These are phyloP conservation scores for Altica lythri DNA, from an alignment of 2,888 invertebrate genomes.

Conservation along the genomic window DNA sequence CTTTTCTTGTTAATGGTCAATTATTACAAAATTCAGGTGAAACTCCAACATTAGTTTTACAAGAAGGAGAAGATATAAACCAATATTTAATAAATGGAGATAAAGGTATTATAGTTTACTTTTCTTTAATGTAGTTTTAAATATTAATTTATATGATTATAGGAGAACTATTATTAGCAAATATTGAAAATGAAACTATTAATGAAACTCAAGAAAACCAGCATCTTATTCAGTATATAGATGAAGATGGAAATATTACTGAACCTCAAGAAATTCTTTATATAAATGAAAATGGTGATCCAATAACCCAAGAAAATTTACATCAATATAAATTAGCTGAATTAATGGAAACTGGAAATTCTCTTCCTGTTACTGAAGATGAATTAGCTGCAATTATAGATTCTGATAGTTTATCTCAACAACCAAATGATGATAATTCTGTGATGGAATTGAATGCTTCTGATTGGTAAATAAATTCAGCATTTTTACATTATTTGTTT, in stretches of 20 bases:
- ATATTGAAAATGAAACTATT: conserved; percentile 26
- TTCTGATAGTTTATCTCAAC: conserved; percentile 23
- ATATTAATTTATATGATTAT: conserved; percentile 1
- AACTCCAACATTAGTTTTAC: conserved; percentile 34
- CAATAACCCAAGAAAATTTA: conserved; percentile 33
- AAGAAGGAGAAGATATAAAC: conserved; percentile 40
- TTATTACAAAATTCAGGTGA: conserved; percentile 32
- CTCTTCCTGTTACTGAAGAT: background rate
- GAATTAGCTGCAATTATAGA: conserved; percentile 22
- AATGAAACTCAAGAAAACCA: conserved; percentile 22
- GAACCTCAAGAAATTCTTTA: conserved; percentile 37
- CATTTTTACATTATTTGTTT: no score
- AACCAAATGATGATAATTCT: conserved; percentile 20
- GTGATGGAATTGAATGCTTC: conserved; percentile 6
- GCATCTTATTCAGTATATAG: conserved; percentile 37
- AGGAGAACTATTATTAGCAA: conserved; percentile 34
- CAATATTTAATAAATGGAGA: conserved; percentile 41
- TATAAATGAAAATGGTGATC: conserved; percentile 28
- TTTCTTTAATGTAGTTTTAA: background rate
- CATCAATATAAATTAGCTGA: conserved; percentile 31
- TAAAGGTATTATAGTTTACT: conserved; percentile 28
- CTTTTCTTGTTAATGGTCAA: conserved; percentile 43
- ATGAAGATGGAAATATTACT: conserved; percentile 29
- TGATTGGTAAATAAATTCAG: conserved; percentile 24
- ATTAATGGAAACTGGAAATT: conserved; percentile 6